Base-by-base conservation (phyloP, 2,113 vertebrate genomes). In the Aphelocoma coerulescens region DNA sequence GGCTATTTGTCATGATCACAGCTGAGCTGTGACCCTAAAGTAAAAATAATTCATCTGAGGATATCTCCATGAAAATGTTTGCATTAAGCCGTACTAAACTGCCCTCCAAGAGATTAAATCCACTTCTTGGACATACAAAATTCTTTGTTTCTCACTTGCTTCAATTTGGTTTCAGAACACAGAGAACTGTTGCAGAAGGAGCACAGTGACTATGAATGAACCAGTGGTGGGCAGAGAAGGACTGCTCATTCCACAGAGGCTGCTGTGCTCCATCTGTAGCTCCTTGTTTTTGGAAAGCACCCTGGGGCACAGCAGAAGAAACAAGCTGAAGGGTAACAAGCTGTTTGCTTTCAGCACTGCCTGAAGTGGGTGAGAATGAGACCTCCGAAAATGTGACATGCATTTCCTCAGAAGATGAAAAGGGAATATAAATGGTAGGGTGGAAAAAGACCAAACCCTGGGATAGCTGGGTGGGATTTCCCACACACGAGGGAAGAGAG, bases 271-370 rank as follows among this genome's bases (percentile, higher is more conserved):
- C 92, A 91, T 93, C 86, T 93, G 96, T 39, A 90, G 79, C 76
- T 87, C 86, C 87, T 73, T 48, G 63, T 24, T 32, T 6, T 33
- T 68, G 83, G 85, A 88, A 85, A 81, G 79, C 78, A 93, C 79
- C 79, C 90, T 11, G n/a, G 85, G 86, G 82, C 88, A 84, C n/a
- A 21, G 6, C 72, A 74, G 67, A 54, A 83, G 92, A 46, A 85
- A 83, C 59, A 77, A 8, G 55, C 79, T 88, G 91, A 85, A 93
- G 90, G 75, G 37, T 63, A 88, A 92, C 90, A 96, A 96, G 93
- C 93, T 88, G 85, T 77, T 83, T 88, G 79, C 88, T 96, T 96
- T 94, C 93, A 93, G 72, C 90, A 90, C 85, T 27, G 90, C 85
- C 90, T 84, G 65, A 83, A 93, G 90, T 65, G 92, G 82, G 78